Evolutionary conservation across 2,888 invertebrate genomes (phyloP).

Genomic region (Cheilosia vernalis): DNA sequence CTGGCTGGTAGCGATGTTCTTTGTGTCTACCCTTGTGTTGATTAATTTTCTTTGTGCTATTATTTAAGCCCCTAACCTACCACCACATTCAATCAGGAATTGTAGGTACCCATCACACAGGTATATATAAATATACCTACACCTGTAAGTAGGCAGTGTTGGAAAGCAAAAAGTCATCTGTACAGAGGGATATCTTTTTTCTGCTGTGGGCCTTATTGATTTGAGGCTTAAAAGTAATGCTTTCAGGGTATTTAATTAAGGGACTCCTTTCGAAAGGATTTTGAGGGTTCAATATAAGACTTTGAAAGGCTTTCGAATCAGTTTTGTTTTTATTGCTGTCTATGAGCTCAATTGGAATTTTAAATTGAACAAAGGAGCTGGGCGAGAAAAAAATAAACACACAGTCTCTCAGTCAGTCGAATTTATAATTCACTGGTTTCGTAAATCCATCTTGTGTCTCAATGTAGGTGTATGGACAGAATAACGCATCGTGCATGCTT

Average conservation of each 20-base stretch:
- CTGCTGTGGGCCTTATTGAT: slow-evolving; percentile 54
- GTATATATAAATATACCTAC: slow-evolving; percentile 3
- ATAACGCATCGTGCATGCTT: slow-evolving; percentile 9
- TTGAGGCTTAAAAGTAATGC: slow-evolving; percentile 68
- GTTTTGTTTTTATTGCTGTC: background rate
- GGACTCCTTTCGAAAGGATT: slow-evolving; percentile 55
- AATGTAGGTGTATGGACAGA: background rate
- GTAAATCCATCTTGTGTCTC: slow-evolving; percentile 13
- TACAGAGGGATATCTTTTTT: slow-evolving; percentile 19
- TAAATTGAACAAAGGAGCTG: slow-evolving; percentile 40
- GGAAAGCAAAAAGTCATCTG: slow-evolving; percentile 8
- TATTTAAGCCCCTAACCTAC: slow-evolving; percentile 42
- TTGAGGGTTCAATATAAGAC: slow-evolving; percentile 55
- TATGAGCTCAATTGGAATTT: slow-evolving; percentile 65
- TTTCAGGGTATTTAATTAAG: slow-evolving; percentile 65
- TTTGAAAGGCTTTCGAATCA: slow-evolving; percentile 60
- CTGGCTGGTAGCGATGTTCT: slow-evolving; percentile 42
- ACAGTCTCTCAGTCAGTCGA: background rate
- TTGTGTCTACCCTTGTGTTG: slow-evolving; percentile 59
- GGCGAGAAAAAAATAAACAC: background rate
- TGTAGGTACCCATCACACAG: slow-evolving; percentile 6
- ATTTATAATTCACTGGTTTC: slow-evolving; percentile 35
- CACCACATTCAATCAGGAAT: slow-evolving; percentile 24
- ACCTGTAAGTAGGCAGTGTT: slow-evolving; percentile 62
- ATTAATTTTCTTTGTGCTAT: slow-evolving; percentile 71